Conservation (phyloP, 2,797 vertebrate genomes). For the Platalea minor region DNA sequence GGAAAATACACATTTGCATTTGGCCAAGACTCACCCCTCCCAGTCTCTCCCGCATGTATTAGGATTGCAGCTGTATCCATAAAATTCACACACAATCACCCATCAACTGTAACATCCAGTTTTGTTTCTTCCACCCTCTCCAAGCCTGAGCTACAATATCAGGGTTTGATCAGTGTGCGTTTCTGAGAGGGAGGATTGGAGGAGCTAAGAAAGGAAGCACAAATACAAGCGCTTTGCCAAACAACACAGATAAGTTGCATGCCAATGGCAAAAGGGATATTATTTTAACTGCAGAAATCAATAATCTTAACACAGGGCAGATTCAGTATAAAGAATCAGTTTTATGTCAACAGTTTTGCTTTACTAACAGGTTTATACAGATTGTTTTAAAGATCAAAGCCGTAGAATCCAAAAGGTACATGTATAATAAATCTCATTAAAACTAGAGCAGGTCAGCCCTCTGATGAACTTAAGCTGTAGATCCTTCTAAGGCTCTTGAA, state of each 20-base stretch:
- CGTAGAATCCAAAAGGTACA: conserved; percentile 26
- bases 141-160: neutral
- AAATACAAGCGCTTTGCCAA: neutral
- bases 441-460: conserved; percentile 18
- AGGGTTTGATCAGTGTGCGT: neutral
- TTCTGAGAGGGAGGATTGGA: neutral
- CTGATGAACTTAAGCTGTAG: conserved; percentile 44
- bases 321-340: neutral
- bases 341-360: neutral
- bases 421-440: conserved; percentile 62
- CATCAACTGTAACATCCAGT: neutral
- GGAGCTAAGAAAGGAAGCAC: neutral
- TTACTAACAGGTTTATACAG: conserved; percentile 6
- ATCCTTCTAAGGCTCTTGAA: conserved; percentile 57
- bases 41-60: neutral
- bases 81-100: neutral
- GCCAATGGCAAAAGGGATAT: neutral
- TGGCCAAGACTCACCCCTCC: neutral
- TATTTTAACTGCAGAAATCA: neutral
- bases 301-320: neutral
- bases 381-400: neutral
- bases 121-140: neutral
- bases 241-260: neutral
- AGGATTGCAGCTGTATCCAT: neutral
- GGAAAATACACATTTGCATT: neutral